Percentiles rank a stretch among this genome's conserved stretches.
Evolutionary conservation across 2,113 vertebrate genomes (phyloP).

Genomic region (Mystacornis crossleyi): DNA sequence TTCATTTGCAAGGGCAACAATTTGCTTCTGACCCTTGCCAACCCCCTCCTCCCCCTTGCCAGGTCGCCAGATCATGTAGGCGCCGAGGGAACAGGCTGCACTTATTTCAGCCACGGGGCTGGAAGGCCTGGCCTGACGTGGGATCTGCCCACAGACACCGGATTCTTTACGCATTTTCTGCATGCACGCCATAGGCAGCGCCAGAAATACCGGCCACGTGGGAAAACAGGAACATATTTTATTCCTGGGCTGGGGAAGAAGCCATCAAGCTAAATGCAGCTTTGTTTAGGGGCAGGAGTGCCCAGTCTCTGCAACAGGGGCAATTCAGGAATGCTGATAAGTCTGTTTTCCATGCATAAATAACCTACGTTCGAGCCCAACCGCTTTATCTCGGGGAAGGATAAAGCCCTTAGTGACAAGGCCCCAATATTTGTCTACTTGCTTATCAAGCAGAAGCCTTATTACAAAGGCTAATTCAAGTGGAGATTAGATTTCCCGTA

Average conservation of each 20-base stretch:
- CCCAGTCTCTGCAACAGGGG: rapidly evolving
- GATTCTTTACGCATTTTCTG: slow-evolving; percentile 22
- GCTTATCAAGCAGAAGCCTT: not conserved
- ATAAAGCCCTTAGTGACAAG: not conserved
- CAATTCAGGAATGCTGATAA: not conserved
- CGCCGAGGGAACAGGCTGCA: not conserved
- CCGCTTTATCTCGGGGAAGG: not conserved
- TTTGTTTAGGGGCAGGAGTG: not conserved
- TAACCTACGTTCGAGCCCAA: not conserved
- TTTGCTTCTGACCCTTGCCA: not conserved
- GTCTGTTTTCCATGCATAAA: not conserved
- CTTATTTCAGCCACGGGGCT: rapidly evolving
- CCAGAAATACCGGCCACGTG: not conserved
- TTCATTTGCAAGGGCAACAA: not conserved
- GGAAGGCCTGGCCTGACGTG: not conserved
- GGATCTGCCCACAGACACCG: not conserved
- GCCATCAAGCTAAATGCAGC: not conserved
- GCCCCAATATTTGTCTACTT: not conserved
- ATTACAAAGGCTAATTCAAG: slow-evolving; percentile 37
- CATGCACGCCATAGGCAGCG: not conserved
- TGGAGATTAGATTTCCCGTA: not conserved
- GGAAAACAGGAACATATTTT: not conserved
- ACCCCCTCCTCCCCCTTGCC: not conserved
- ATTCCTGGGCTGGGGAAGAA: not conserved
- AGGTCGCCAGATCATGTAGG: not conserved